Percentiles rank a stretch among this genome's conserved stretches.
These are phyloP conservation scores for Sarcophaga variegata DNA, from an alignment of 2,888 invertebrate species.

Conservation along the genomic window DNA sequence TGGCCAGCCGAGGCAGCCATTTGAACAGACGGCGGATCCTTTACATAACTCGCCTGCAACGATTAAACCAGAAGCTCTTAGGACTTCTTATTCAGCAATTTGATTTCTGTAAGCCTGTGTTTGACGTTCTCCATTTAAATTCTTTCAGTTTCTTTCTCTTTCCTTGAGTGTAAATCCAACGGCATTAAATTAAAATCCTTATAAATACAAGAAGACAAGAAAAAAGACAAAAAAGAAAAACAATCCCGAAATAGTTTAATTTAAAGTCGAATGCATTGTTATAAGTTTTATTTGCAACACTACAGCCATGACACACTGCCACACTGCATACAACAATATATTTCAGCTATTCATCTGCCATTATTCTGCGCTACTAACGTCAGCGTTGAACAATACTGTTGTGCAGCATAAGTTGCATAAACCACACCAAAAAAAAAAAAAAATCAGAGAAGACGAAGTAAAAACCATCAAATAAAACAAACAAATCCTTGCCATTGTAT, in stretches of 20 bases:
- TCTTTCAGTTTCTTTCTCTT: not conserved
- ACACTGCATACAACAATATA: no score
- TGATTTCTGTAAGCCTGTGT: no score
- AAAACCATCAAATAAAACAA: not conserved
- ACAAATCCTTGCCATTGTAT: not conserved
- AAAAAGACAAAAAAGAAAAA: not conserved
- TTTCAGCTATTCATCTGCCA: not conserved
- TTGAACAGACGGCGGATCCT: no score
- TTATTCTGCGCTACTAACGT: not conserved
- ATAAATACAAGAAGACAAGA: no score
- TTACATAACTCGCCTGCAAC: no score
- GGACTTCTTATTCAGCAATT: no score
- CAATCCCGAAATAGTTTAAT: slow-evolving; percentile 1
- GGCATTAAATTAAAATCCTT: not conserved
- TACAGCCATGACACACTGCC: not conserved
- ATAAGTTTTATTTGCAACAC: not conserved
- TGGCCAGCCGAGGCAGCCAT: no score
- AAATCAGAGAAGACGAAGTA: no score
- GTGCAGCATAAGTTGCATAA: not conserved
- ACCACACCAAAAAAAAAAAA: no score
- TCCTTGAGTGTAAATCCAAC: not conserved
- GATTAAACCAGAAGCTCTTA: no score
- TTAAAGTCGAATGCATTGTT: not conserved
- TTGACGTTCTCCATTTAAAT: no score
- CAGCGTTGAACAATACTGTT: not conserved